phyloP scores from a whole-genome alignment of 2,113 vertebrate species.

The Coracopsis vasa region DNA sequence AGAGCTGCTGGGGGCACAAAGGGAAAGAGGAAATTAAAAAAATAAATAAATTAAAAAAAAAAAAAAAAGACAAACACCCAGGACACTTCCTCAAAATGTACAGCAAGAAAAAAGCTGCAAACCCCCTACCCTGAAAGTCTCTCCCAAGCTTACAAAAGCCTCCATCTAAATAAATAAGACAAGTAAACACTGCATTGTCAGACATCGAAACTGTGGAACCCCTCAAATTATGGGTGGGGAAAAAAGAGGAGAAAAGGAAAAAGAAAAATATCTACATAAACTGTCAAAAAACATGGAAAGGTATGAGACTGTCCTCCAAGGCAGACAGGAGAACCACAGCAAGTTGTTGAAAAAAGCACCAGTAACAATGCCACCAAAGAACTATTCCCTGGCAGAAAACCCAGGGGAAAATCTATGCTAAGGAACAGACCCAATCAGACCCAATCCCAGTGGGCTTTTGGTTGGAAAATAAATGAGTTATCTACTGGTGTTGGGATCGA shows the following conservation, averaged over 20 bases:
- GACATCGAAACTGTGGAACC: fast-evolving
- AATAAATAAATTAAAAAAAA: not conserved
- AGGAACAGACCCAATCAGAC: not conserved
- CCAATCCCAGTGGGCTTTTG: not conserved
- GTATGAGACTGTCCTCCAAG: fast-evolving
- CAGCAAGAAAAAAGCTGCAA: not conserved
- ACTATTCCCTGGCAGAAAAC: not conserved
- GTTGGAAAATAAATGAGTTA: not conserved
- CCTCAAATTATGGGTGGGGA: not conserved
- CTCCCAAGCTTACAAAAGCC: not conserved
- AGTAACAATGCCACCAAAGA: no score
- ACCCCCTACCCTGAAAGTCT: not conserved
- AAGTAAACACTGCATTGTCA: not conserved
- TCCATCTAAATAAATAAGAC: not conserved
- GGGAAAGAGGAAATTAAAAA: not conserved
- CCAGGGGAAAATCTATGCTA: not conserved
- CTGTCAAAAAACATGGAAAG: not conserved
- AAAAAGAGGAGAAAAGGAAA: not conserved
- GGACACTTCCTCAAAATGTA: not conserved
- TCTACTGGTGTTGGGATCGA: not conserved
- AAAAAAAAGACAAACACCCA: not conserved
- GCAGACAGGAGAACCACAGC: not conserved
- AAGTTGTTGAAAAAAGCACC: not conserved
- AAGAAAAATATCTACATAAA: not conserved
- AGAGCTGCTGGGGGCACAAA: not conserved